Percentiles rank a stretch among this genome's conserved stretches.
These are phyloP conservation scores for Terebella lapidaria DNA, from an alignment of 2,888 invertebrate species.

Conservation along the genomic window DNA sequence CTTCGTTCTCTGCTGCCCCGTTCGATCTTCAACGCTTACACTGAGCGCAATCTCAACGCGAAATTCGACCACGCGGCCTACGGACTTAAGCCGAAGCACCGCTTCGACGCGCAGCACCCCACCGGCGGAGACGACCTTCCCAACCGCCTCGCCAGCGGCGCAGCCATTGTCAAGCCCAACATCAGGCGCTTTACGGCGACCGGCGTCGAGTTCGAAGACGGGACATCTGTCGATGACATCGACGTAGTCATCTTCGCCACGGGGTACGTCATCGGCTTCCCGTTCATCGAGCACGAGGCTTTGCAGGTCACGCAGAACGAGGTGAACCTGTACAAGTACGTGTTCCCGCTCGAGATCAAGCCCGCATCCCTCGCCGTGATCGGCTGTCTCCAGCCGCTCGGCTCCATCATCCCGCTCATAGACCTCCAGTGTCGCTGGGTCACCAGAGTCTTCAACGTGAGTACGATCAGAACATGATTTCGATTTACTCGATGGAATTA, in stretches of 20 bases:
- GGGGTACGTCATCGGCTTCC: too few species aligned
- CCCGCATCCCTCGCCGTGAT: constrained; percentile 52
- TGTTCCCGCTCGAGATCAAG: constrained; percentile 46
- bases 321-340: too few species aligned
- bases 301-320: too few species aligned
- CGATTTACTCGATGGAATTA: constrained; percentile 55
- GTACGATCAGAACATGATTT: constrained; percentile 44
- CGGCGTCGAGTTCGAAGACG: too few species aligned
- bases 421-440: constrained; percentile 56
- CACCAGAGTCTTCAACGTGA: constrained; percentile 44
- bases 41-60: constrained; percentile 30
- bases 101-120: too few species aligned
- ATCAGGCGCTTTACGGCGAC: too few species aligned
- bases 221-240: too few species aligned
- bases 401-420: constrained; percentile 55
- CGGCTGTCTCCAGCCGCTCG: constrained; percentile 54
- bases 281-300: too few species aligned
- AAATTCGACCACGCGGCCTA: constrained; percentile 51
- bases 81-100: constrained; percentile 49
- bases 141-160: too few species aligned
- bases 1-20: background rate
- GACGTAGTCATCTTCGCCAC: too few species aligned
- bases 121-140: constrained; percentile 53
- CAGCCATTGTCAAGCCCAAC: too few species aligned
- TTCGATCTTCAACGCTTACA: constrained; percentile 5